Evolutionary conservation across 2,888 invertebrate genomes (phyloP).

Genomic region (Cloeon dipterum): DNA sequence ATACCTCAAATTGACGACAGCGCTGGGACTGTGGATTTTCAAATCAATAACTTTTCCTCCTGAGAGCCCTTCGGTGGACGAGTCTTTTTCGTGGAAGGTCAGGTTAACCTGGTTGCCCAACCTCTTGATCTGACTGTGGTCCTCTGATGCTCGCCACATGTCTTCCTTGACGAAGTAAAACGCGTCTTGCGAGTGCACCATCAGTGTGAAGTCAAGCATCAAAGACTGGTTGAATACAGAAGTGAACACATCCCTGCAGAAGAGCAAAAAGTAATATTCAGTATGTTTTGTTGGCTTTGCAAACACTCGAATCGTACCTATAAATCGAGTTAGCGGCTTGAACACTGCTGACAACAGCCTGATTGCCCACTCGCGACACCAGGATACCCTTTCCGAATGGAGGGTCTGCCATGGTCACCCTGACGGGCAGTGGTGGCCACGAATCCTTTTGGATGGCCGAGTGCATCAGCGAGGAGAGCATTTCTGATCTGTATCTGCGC

Average conservation of each 20-base stretch:
- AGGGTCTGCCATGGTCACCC: conserved; percentile 51
- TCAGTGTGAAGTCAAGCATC: conserved; percentile 66
- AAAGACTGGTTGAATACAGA: conserved; percentile 79
- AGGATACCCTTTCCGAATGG: conserved; percentile 64
- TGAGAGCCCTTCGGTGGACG: conserved; percentile 9
- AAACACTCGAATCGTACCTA: too few species aligned
- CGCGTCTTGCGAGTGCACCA: conserved; percentile 74
- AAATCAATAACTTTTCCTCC: conserved; percentile 36
- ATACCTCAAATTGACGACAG: conserved; percentile 78
- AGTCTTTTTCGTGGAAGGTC: conserved; percentile 66
- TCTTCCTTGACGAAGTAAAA: conserved; percentile 88
- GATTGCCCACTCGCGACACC: conserved; percentile 42
- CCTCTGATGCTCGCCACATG: conserved; percentile 70
- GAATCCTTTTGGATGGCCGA: conserved; percentile 60
- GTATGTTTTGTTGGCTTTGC: too few species aligned
- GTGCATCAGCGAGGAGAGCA: conserved; percentile 34
- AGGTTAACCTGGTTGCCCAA: conserved; percentile 79
- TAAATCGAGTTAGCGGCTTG: conserved; percentile 79
- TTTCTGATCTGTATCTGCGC: conserved; percentile 36
- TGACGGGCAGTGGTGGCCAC: conserved; percentile 24
- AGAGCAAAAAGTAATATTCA: too few species aligned
- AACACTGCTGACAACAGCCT: conserved; percentile 57
- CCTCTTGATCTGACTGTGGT: conserved; percentile 68
- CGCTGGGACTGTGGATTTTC: conserved; percentile 74
- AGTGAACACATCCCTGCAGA: conserved; percentile 78